These are phyloP conservation scores for Drosophila melanica DNA, from an alignment of 1,140 invertebrate genomes.

Conservation along the genomic window DNA sequence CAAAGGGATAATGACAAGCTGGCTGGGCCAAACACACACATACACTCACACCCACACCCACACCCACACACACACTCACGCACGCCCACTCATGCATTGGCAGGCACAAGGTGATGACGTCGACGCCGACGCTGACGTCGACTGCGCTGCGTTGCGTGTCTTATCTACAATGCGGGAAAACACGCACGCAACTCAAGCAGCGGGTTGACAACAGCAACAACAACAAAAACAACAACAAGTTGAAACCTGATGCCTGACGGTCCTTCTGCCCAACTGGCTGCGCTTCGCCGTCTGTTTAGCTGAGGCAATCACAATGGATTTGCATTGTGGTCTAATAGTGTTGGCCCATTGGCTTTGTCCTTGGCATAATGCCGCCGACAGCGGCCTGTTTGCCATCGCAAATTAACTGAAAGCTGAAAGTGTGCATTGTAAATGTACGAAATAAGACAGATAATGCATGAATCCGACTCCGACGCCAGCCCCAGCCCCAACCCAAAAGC, in stretches of 20 bases:
- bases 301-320: slow-evolving; percentile 48
- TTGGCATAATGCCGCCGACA: background rate
- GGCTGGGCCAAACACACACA: slow-evolving; percentile 17
- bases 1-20: slow-evolving; percentile 79
- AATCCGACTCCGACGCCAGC: background rate
- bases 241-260: slow-evolving; percentile 25
- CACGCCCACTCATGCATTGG: slow-evolving; percentile 41
- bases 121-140: slow-evolving; percentile 25
- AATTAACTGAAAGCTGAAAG: slow-evolving; percentile 29
- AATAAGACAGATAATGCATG: slow-evolving; percentile 42
- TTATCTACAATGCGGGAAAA: slow-evolving; percentile 78
- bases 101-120: slow-evolving; percentile 60
- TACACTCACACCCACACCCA: slow-evolving; percentile 20
- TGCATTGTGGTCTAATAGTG: slow-evolving; percentile 46
- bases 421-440: slow-evolving; percentile 22
- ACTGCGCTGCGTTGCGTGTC: slow-evolving; percentile 71
- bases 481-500: background rate
- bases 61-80: slow-evolving; percentile 18
- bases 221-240: slow-evolving; percentile 17
- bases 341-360: slow-evolving; percentile 42
- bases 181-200: slow-evolving; percentile 72
- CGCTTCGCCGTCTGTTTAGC: slow-evolving; percentile 19
- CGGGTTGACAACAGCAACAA: slow-evolving; percentile 57
- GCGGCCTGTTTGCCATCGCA: slow-evolving; percentile 11
- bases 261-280: slow-evolving; percentile 9